Conservation (phyloP, 30 jellyfish, hydroid and myxozoan species). For the Sanderia malayensis region DNA sequence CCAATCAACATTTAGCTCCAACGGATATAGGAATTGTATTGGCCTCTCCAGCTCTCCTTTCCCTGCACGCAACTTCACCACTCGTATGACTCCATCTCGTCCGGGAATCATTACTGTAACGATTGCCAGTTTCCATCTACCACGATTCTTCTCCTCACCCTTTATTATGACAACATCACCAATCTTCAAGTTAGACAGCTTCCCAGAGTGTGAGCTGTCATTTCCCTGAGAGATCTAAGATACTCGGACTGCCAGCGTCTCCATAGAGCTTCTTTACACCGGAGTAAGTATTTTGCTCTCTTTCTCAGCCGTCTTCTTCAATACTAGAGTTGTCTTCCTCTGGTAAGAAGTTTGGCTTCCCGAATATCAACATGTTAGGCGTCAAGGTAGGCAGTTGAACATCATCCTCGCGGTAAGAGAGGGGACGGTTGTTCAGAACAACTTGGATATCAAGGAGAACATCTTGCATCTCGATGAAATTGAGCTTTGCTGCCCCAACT, state of each 20-base stretch:
- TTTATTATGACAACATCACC: conserved; percentile 62
- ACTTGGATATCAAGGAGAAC: not conserved
- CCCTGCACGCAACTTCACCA: conserved; percentile 7
- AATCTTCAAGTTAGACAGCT: not conserved
- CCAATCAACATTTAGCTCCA: not conserved
- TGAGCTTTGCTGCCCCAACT: conserved; percentile 9
- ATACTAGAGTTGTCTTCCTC: conserved; percentile 20
- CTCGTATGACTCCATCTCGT: conserved; percentile 43
- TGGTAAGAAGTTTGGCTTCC: conserved; percentile 13
- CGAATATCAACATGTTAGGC: conserved; percentile 22
- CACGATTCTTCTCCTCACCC: conserved; percentile 60
- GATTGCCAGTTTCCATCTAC: conserved; percentile 40
- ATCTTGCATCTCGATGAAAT: no score
- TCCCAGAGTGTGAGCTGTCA: conserved; percentile 15
- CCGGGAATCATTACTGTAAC: conserved; percentile 27
- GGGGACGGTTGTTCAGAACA: not conserved
- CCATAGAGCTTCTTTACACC: conserved; percentile 50
- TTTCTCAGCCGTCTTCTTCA: conserved; percentile 18
- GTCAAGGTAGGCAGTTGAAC: no score
- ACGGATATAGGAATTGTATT: conserved; percentile 14
- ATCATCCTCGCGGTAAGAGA: no score
- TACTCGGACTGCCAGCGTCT: conserved; percentile 57
- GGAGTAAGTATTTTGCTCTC: conserved; percentile 26
- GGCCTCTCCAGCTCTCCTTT: conserved; percentile 25
- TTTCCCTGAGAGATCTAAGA: conserved; percentile 39